A percentile compares a stretch with the other conserved stretches of the same genome.
These are phyloP conservation scores for Vanacampus margaritifer DNA, from an alignment of 2,113 vertebrate genomes.

Conservation along the genomic window DNA sequence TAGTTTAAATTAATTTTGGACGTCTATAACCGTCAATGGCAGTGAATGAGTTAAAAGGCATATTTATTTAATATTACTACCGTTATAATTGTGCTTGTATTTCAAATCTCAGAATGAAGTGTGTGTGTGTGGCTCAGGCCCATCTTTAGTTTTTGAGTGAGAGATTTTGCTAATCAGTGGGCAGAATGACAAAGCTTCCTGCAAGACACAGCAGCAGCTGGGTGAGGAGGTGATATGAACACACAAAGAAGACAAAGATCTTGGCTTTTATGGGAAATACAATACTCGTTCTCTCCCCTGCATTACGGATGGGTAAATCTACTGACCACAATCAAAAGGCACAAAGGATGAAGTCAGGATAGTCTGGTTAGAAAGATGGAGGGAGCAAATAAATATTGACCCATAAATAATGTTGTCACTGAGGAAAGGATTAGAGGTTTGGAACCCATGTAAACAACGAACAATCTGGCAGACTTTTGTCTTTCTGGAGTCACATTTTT, in stretches of 20 bases:
- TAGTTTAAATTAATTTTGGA: no score
- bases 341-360: conserved; percentile 5
- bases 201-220: conserved; percentile 2
- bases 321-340: conserved; percentile 38
- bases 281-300: conserved; percentile 32
- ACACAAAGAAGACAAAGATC: conserved; percentile 24
- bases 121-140: not conserved
- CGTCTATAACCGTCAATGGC: no score
- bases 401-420: conserved; percentile 44
- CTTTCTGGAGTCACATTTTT: conserved; percentile 14
- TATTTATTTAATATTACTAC: not conserved
- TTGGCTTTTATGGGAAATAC: conserved; percentile 39
- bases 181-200: conserved; percentile 16
- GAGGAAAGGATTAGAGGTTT: conserved; percentile 22
- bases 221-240: conserved; percentile 13
- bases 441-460: conserved; percentile 24
- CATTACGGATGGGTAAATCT: conserved; percentile 30
- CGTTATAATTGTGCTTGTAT: not conserved
- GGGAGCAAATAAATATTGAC: conserved; percentile 21
- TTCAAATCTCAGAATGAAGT: not conserved
- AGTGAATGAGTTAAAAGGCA: no score
- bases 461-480: conserved; percentile 17
- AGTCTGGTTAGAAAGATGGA: conserved; percentile 17
- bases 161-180: conserved; percentile 8
- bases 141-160: not conserved